A percentile compares a stretch with the other conserved stretches of the same genome.
These are phyloP conservation scores for Python bivittatus DNA, from an alignment of 2,113 vertebrate species.

Conservation along the genomic window DNA sequence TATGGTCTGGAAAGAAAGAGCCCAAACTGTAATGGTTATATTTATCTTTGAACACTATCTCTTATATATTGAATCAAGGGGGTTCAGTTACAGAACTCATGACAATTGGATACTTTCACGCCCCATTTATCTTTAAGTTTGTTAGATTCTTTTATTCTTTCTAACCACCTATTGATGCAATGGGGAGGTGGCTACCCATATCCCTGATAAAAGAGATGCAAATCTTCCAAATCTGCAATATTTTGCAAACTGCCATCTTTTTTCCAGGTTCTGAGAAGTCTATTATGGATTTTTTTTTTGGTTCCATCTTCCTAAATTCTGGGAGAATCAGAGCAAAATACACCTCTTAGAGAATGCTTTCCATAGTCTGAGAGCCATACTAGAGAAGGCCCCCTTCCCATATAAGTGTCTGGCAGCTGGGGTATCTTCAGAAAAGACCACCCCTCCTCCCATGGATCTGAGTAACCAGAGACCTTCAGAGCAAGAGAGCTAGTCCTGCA, in stretches of 20 bases:
- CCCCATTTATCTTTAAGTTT: not conserved
- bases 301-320: not conserved
- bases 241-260: not conserved
- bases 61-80: not conserved
- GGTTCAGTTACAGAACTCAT: not conserved
- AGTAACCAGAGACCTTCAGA: no score
- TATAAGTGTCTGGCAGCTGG: not conserved
- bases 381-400: not conserved
- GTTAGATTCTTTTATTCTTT: not conserved
- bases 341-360: not conserved
- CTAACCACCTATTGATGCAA: not conserved
- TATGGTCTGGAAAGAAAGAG: not conserved
- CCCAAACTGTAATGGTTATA: not conserved
- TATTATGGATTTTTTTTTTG: not conserved
- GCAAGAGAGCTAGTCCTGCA: no score
- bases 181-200: not conserved
- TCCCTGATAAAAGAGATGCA: not conserved
- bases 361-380: not conserved
- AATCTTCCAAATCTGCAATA: not conserved
- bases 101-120: not conserved
- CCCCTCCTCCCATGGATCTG: not conserved
- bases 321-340: not conserved
- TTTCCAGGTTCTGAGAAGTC: not conserved
- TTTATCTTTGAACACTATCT: not conserved
- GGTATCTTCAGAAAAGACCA: not conserved